Percentiles rank a stretch among this genome's conserved stretches.
phyloP scores from a whole-genome alignment of 2,797 vertebrate genomes.

The Apogon talboti region DNA sequence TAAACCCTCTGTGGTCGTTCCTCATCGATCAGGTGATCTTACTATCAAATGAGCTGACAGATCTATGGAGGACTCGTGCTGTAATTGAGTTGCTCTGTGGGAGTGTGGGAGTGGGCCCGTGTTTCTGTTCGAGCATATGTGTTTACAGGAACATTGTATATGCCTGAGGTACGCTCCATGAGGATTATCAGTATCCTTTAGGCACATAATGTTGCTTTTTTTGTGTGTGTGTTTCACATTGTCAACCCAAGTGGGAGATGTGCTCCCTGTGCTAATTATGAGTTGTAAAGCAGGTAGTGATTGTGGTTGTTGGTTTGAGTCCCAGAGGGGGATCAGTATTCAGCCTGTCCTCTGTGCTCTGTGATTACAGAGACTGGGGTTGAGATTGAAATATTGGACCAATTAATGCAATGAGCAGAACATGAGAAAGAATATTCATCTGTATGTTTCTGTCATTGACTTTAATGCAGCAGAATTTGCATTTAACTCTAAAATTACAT shows the following conservation, averaged over 20 bases:
- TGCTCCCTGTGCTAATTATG: conserved; percentile 76
- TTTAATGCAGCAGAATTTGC: neutral
- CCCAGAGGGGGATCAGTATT: conserved; percentile 76
- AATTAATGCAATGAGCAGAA: conserved; percentile 57
- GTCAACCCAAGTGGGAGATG: conserved; percentile 61
- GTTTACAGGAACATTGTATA: conserved; percentile 23
- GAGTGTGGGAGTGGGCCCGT: conserved; percentile 25
- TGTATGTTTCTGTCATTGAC: neutral
- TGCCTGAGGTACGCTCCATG: conserved; percentile 17
- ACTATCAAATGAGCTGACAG: conserved; percentile 79
- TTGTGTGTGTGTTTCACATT: conserved; percentile 25
- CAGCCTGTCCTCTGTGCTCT: conserved; percentile 63
- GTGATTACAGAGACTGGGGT: conserved; percentile 67
- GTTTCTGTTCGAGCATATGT: conserved; percentile 8
- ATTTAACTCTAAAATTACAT: neutral
- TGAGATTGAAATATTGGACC: conserved; percentile 54
- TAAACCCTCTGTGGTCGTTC: conserved; percentile 74
- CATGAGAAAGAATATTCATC: conserved; percentile 6
- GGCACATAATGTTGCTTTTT: conserved; percentile 44
- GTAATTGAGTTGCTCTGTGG: conserved; percentile 74
- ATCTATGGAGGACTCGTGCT: conserved; percentile 72
- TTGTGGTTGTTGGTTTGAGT: conserved; percentile 76
- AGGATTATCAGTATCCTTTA: conserved; percentile 53
- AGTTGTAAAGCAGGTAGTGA: conserved; percentile 73
- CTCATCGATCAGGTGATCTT: conserved; percentile 79